Percentiles rank a stretch among this genome's conserved stretches.
These are phyloP conservation scores for Ochropleura leucogaster DNA, from an alignment of 2,888 invertebrate genomes.

Conservation along the genomic window DNA sequence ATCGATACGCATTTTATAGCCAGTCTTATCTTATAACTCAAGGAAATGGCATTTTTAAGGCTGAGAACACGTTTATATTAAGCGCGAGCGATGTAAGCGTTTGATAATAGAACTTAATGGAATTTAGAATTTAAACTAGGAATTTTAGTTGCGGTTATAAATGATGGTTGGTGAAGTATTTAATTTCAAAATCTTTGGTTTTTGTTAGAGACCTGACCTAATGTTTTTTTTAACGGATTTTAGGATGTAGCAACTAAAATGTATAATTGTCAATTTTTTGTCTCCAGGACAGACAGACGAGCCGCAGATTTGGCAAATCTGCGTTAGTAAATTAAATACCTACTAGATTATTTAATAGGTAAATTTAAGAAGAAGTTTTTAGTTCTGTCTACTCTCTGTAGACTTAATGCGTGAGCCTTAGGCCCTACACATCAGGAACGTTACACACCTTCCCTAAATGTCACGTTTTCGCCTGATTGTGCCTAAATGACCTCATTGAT, in stretches of 20 bases:
- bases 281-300: neutral
- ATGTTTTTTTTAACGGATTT: slow-evolving; percentile 17
- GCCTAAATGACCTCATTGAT: slow-evolving; percentile 33
- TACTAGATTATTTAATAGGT: neutral
- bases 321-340: neutral
- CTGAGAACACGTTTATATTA: slow-evolving; percentile 45
- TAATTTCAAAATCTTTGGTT: too few species aligned
- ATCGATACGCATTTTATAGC: slow-evolving; percentile 61
- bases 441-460: slow-evolving; percentile 29
- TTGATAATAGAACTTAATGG: slow-evolving; percentile 30
- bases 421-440: neutral
- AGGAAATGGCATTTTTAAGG: slow-evolving; percentile 54
- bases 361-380: neutral
- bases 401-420: neutral
- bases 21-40: slow-evolving; percentile 59
- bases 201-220: neutral
- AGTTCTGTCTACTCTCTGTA: neutral
- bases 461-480: slow-evolving; percentile 29
- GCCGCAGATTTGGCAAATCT: neutral
- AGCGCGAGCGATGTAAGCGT: slow-evolving; percentile 36
- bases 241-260: neutral
- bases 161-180: neutral
- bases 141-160: slow-evolving; percentile 9
- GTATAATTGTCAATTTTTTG: neutral
- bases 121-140: slow-evolving; percentile 41